Conservation (phyloP, 2,797 vertebrate genomes). For the Parambassis ranga region DNA sequence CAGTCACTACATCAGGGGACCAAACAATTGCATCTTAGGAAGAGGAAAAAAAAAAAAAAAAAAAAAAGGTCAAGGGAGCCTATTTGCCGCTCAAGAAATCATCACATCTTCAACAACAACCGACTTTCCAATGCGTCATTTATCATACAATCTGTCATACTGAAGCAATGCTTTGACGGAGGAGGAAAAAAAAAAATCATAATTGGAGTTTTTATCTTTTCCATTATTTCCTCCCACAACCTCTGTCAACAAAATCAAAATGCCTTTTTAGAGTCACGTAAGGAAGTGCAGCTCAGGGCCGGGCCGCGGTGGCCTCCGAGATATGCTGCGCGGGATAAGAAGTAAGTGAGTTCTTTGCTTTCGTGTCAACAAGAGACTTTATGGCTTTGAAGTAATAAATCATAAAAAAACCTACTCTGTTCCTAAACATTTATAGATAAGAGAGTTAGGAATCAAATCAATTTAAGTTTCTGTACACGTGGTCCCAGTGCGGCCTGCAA, state of each 20-base stretch:
- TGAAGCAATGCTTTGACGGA: slow-evolving; percentile 45
- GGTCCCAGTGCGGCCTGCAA: slow-evolving; percentile 79
- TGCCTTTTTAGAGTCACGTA: slow-evolving; percentile 66
- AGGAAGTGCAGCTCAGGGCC: slow-evolving; percentile 59
- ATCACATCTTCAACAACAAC: slow-evolving; percentile 70
- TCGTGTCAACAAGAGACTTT: slow-evolving; percentile 81
- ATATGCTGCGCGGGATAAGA: slow-evolving; percentile 67
- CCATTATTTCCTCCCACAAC: slow-evolving; percentile 78
- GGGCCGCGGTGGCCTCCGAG: slow-evolving; percentile 64
- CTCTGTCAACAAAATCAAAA: slow-evolving; percentile 83
- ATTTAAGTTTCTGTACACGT: slow-evolving; percentile 80
- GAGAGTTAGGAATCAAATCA: slow-evolving; percentile 85
- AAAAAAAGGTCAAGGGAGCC: slow-evolving; percentile 68
- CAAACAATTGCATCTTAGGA: slow-evolving; percentile 65
- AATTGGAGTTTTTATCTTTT: slow-evolving; percentile 82
- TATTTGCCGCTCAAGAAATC: slow-evolving; percentile 69
- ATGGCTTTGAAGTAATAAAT: slow-evolving; percentile 88
- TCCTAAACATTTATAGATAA: slow-evolving; percentile 89
- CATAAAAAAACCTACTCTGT: slow-evolving; percentile 85
- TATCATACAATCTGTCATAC: slow-evolving; percentile 76
- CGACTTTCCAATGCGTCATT: slow-evolving; percentile 72
- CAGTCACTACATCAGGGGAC: slow-evolving; percentile 46
- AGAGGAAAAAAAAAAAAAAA: slow-evolving; percentile 31
- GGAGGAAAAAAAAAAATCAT: slow-evolving; percentile 67
- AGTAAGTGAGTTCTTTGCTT: slow-evolving; percentile 71